Evolutionary conservation across 2,888 invertebrate species (phyloP), one percentile per base, ranked within the genome.

Genomic region (Herminia tarsipennalis): DNA sequence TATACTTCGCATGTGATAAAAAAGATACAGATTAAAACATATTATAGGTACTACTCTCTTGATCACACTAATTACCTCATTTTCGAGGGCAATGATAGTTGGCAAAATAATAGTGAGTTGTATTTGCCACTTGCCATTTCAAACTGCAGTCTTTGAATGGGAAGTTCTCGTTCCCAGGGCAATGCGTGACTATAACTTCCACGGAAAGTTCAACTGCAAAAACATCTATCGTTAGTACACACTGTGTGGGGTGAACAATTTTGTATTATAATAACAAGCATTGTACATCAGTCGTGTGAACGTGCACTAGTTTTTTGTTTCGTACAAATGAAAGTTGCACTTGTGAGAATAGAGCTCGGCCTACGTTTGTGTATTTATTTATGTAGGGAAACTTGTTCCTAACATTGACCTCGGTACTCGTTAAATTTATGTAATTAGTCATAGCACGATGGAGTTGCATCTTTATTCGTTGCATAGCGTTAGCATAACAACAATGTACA

Each of bases 271-370:
- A 78, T 76, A 79, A 78, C 73, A 70, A 73, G 67, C 66, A 70
- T 66, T 63, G 58, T 70, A 66, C 58, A 72, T 69, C 60, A 70
- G 66, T 74, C 88, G 89, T 90, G 90, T 83, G 91, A 90, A 87
- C 82, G 74, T 61, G 78, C 75, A 73, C 76, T 55, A 75, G 75
- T 87, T 90, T 81, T 88, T 89, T 88, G 80, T 76, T 80, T 73
- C 77, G 63, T 79, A 79, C 78, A 85, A 90, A 91, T 88, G 91
- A 91, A 91, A 90, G 91, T 90, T 82, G 81, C 80, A 81, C 73
- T 80, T 86, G 87, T 90, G 90, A 83, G 89, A 89, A 88, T 78
- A 68, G 73, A 70, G 77, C 78, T 72, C 47, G 70, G 55, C 78
- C n/a, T 27, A 14, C 21, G 22, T 39, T 50, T 47, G 71, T 73